These are phyloP conservation scores for Cichladusa arquata DNA, from an alignment of 2,113 vertebrate species.

Conservation along the genomic window DNA sequence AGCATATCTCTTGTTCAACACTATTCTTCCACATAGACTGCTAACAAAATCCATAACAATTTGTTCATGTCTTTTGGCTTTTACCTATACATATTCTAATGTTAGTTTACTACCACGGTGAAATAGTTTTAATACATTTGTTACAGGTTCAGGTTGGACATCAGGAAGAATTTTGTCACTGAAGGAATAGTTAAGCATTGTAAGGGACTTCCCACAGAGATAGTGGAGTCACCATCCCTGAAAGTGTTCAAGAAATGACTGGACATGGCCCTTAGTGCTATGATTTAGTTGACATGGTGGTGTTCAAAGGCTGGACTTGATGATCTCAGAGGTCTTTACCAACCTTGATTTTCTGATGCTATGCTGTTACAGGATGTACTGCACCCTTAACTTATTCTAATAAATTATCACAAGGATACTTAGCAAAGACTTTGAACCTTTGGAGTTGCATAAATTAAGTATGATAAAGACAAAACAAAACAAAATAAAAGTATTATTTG, in stretches of 20 bases:
- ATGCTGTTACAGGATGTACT: neutral
- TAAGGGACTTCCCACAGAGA: neutral
- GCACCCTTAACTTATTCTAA: neutral
- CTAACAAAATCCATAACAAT: neutral
- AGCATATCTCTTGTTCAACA: neutral
- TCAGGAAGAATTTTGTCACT: neutral
- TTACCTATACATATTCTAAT: neutral
- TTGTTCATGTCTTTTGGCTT: neutral
- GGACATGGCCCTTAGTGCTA: fast-evolving
- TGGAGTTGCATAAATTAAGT: neutral
- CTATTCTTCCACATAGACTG: neutral
- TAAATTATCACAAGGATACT: neutral
- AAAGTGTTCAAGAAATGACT: neutral
- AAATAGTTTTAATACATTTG: neutral
- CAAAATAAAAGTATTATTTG: neutral
- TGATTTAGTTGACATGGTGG: neutral
- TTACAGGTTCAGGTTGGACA: neutral
- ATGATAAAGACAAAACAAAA: neutral
- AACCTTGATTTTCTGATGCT: no score
- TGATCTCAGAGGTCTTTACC: neutral
- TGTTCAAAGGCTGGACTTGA: neutral
- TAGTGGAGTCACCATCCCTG: neutral
- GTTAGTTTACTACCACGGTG: neutral
- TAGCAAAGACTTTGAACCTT: neutral
- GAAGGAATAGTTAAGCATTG: neutral